Percentiles rank a stretch among this genome's conserved stretches.
Conservation (phyloP, 2,888 invertebrate genomes). For the Pecten maximus region DNA sequence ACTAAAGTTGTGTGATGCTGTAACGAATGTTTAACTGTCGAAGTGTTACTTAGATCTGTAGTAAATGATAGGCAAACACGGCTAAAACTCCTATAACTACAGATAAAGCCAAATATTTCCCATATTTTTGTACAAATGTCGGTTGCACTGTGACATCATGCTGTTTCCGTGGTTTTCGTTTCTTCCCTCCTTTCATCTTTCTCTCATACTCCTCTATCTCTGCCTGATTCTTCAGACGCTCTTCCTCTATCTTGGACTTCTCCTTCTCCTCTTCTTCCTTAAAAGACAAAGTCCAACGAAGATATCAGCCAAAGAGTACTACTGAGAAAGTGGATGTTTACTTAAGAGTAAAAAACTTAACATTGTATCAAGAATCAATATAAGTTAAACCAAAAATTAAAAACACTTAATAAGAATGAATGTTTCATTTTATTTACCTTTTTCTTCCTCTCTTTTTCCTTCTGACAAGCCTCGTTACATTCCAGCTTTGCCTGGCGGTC, state of each 20-base stretch:
- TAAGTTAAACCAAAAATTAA: neutral
- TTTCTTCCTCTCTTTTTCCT: conserved; percentile 69
- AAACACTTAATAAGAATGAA: neutral
- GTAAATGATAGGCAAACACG: conserved; percentile 58
- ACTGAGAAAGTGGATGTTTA: too few relatives aligned
- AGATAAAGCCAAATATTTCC: conserved; percentile 54
- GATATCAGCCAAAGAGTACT: neutral
- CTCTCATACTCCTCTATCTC: conserved; percentile 81
- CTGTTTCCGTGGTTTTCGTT: conserved; percentile 70
- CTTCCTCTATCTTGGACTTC: conserved; percentile 73
- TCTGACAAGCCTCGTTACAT: conserved; percentile 78
- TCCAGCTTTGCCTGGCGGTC: conserved; percentile 68
- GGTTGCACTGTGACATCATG: conserved; percentile 65
- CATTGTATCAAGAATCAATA: neutral
- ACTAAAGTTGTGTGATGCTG: too few relatives aligned
- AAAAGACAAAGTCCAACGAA: conserved; percentile 36
- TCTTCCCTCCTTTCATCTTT: conserved; percentile 76
- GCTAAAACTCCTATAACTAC: conserved; percentile 58
- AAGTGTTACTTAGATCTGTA: conserved; percentile 8
- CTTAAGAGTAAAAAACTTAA: too few relatives aligned
- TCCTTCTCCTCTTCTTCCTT: conserved; percentile 76
- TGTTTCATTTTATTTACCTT: conserved; percentile 83
- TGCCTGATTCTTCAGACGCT: conserved; percentile 73
- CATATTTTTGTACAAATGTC: conserved; percentile 65
- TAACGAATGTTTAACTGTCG: too few relatives aligned